Percentiles rank a stretch among this genome's conserved stretches.
Conservation (phyloP, 2,888 invertebrate genomes). For the Lepidonotus clava region DNA sequence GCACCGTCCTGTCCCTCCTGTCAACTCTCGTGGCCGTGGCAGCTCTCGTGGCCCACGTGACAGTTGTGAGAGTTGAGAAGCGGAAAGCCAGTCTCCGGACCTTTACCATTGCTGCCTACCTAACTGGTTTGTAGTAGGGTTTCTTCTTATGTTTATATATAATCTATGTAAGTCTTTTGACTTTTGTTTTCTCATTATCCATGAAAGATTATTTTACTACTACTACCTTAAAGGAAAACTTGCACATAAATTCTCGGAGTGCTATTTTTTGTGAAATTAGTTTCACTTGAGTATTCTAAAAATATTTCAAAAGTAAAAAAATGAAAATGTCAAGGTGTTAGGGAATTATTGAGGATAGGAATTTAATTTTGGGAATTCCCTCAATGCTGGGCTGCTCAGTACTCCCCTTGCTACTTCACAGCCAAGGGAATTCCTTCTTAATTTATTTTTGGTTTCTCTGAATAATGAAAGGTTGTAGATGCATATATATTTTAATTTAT, state of each 20-base stretch:
- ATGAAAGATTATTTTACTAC: not conserved
- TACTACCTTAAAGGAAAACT: no score
- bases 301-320: no score
- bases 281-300: no score
- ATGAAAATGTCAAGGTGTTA: no score
- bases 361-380: not conserved
- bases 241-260: no score
- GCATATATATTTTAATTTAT: no score
- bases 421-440: no score
- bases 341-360: not conserved
- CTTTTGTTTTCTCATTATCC: not conserved
- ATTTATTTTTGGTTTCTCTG: no score
- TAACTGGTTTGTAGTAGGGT: not conserved
- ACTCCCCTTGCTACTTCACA: no score
- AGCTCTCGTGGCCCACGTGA: constrained; percentile 21
- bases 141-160: not conserved
- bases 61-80: not conserved
- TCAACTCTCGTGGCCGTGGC: not conserved
- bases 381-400: no score
- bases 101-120: not conserved
- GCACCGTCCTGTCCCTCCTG: not conserved
- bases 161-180: not conserved
- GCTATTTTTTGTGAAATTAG: no score
- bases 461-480: no score
- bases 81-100: not conserved